Base-by-base conservation (phyloP, 1,140 invertebrate genomes). In the Ceratina japonica region DNA sequence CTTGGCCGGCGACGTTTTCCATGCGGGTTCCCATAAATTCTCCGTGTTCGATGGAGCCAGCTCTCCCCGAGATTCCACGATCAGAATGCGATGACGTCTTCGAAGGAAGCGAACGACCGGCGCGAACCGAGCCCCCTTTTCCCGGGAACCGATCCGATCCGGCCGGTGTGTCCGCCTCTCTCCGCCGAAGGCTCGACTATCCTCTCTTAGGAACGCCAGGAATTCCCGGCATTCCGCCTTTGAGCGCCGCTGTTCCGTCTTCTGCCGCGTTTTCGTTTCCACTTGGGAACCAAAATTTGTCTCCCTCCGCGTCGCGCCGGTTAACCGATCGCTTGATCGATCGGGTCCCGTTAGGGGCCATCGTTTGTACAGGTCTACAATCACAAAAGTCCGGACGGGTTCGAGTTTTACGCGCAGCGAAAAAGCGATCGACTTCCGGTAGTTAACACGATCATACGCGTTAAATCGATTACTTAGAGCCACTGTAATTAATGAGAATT, bases 71-170 rank as follows among this genome's bases (percentile, higher is more conserved):
- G 58, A 82, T 82, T 83, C 44, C 82, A 71, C 24, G 62, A 49
- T 31, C 22, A 64, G 75, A 75, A 75, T 83, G 59, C 64, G 71
- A 80, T 79, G 80, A 83, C 73, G 54, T 76, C 80, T 76, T 83
- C 52, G 61, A 12, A 49, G 58, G 72, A 75, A 77, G 74, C 51
- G 44, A 79, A 84, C 72, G 61, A 71, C 56, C 27, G 44, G 37
- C 24, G 51, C 12, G 56, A 70, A 86, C 81, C 49, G 56, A 73
- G 31, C 54, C 37, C 10, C 37, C 37, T 22, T n/a, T 75, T 3
- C 49, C 37, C 61, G 49, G 58, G 78, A 74, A 59, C 70, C 72
- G 81, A 83, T 74, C 24, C 64, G 18, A 44, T 44, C 37, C 37
- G 10, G 18, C 51, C 54, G 49, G 73, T 59, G n/a, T n/a, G 71